These are phyloP conservation scores for Buceros bicornis DNA, from an alignment of 2,797 vertebrate species.

Conservation along the genomic window DNA sequence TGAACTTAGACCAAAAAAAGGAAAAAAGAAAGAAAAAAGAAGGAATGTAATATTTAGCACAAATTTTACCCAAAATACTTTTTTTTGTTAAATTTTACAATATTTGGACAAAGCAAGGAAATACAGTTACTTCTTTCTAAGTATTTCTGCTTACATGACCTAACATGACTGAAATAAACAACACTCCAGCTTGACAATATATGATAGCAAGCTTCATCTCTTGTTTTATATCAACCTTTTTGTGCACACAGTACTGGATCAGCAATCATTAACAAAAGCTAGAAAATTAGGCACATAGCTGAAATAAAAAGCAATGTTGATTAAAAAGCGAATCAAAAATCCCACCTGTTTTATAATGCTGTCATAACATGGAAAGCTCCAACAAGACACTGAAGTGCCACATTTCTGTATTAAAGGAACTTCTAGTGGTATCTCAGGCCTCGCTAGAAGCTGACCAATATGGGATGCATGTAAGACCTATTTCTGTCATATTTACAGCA, in stretches of 20 bases:
- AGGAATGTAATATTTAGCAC: not conserved
- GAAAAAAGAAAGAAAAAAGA: not conserved
- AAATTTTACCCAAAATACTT: not conserved
- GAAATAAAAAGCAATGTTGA: not conserved
- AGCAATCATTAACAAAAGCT: not conserved
- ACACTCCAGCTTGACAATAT: not conserved
- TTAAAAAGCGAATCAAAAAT: not conserved
- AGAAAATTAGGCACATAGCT: not conserved
- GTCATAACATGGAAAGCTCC: not conserved
- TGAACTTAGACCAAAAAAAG: not conserved
- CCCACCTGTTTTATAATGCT: not conserved
- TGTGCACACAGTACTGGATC: not conserved
- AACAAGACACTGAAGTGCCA: not conserved
- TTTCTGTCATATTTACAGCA: not conserved
- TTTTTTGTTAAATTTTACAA: not conserved
- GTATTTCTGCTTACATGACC: not conserved
- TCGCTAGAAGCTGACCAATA: not conserved
- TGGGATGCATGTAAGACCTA: not conserved
- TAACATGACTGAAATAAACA: not conserved
- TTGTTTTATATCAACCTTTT: not conserved
- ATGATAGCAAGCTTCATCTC: not conserved
- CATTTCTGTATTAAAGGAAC: not conserved
- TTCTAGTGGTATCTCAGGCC: not conserved
- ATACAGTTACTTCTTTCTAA: not conserved
- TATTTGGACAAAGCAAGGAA: not conserved